Percentiles rank a stretch among this genome's conserved stretches.
Evolutionary conservation across 1,140 invertebrate species (phyloP).

Genomic region (Homalodisca vitripennis): DNA sequence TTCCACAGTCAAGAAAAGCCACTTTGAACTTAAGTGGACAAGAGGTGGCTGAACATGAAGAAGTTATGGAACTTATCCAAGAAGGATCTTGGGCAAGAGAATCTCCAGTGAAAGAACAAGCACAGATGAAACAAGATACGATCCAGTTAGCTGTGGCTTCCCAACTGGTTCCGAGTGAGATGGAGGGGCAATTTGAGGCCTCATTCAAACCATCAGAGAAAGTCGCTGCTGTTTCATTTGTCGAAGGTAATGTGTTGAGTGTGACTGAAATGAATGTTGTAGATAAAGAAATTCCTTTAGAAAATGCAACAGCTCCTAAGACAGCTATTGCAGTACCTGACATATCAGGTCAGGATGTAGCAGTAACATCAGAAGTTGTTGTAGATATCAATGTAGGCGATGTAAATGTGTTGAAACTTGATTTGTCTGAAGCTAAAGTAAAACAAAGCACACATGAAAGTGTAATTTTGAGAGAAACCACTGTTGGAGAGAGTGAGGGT

Average conservation of each 20-base stretch:
- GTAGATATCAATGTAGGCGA: constrained; percentile 47
- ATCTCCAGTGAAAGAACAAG: constrained; percentile 40
- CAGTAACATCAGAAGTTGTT: constrained; percentile 53
- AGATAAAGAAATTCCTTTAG: constrained; percentile 49
- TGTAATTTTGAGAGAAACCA: constrained; percentile 52
- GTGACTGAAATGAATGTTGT: constrained; percentile 38
- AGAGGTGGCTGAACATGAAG: constrained; percentile 44
- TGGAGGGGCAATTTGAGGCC: constrained; percentile 38
- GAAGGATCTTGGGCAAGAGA: constrained; percentile 38
- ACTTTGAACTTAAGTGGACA: constrained; percentile 45
- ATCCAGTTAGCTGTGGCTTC: constrained; percentile 54
- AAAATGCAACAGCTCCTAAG: constrained; percentile 38
- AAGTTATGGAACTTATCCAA: constrained; percentile 40
- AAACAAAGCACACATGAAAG: constrained; percentile 50
- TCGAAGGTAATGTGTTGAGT: constrained; percentile 37
- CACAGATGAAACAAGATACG: constrained; percentile 44
- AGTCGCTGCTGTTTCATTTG: constrained; percentile 36
- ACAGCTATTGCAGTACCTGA: constrained; percentile 50
- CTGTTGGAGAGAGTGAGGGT: constrained; percentile 54
- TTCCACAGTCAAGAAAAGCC: constrained; percentile 40
- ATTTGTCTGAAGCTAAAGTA: constrained; percentile 48
- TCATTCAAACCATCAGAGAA: constrained; percentile 36
- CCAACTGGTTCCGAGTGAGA: constrained; percentile 54
- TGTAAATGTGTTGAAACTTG: constrained; percentile 44
- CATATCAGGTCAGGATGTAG: constrained; percentile 53